Evolutionary conservation across 2,113 vertebrate genomes (phyloP).

Genomic region (Zapus hudsonius): DNA sequence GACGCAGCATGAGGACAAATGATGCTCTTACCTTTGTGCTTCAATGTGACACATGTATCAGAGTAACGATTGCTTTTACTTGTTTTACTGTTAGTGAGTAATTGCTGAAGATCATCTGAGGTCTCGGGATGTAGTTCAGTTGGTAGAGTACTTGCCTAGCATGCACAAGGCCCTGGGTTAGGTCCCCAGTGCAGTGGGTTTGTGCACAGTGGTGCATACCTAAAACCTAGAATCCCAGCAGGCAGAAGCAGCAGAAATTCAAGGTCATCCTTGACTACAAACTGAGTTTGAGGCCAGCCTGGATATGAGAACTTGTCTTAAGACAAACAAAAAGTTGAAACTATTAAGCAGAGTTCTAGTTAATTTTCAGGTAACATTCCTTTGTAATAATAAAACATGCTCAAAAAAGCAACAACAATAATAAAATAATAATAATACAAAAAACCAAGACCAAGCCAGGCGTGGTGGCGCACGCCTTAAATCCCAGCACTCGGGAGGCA

Average conservation of each 20-base stretch:
- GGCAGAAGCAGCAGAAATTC: background rate
- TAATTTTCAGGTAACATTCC: conserved; percentile 51
- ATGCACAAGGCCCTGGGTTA: background rate
- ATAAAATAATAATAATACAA: too few relatives aligned
- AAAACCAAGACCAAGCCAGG: too few relatives aligned
- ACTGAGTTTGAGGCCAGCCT: too few relatives aligned
- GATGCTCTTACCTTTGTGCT: conserved; percentile 44
- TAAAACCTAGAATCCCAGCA: background rate
- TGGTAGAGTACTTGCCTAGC: background rate
- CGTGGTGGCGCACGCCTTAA: too few relatives aligned
- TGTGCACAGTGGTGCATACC: background rate
- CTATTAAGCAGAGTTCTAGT: background rate
- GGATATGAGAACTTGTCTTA: background rate
- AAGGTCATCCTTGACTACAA: background rate
- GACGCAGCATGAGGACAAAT: conserved; percentile 75
- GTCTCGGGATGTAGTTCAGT: background rate
- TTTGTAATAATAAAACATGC: conserved; percentile 57
- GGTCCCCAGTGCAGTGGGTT: background rate
- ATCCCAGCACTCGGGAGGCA: too few relatives aligned
- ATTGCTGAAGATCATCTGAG: conserved; percentile 26
- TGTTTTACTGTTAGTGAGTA: conserved; percentile 44
- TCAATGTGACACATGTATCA: conserved; percentile 56
- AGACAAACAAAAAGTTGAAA: background rate
- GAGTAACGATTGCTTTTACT: conserved; percentile 60
- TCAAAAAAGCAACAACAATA: too few relatives aligned